Evolutionary conservation across 2,888 invertebrate genomes (phyloP).

Genomic region (Schrankia costaestrigalis): DNA sequence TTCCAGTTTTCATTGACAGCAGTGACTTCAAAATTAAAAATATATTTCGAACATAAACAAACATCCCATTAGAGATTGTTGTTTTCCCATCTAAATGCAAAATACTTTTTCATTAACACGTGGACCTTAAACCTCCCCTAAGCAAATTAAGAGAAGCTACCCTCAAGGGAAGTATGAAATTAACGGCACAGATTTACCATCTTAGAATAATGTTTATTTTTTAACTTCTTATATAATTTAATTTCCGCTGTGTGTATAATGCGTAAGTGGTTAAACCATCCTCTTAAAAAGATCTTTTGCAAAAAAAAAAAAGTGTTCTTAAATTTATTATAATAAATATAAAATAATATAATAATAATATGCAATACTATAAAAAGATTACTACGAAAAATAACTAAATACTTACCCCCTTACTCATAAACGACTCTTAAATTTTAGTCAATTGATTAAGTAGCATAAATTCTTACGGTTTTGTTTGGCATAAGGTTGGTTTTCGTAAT

Average conservation of each 20-base stretch:
- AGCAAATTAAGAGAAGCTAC: conserved; percentile 53
- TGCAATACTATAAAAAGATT: too few species aligned
- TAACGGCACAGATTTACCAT: conserved; percentile 49
- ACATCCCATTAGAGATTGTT: conserved; percentile 43
- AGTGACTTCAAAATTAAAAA: background rate
- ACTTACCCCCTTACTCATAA: too few species aligned
- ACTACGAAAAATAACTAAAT: too few species aligned
- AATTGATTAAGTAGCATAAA: too few species aligned
- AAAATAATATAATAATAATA: too few species aligned
- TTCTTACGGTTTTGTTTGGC: too few species aligned
- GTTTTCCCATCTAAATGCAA: conserved; percentile 50
- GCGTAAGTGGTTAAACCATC: too few species aligned
- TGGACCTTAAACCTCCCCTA: conserved; percentile 47
- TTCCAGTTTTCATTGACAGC: background rate
- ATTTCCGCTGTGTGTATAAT: conserved; percentile 7
- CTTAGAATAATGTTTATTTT: conserved; percentile 30
- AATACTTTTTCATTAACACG: conserved; percentile 55
- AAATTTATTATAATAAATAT: too few species aligned
- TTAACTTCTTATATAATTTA: conserved; percentile 19
- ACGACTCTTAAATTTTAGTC: too few species aligned
- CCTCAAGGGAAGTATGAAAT: conserved; percentile 52
- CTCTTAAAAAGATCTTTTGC: too few species aligned
- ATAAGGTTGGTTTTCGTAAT: too few species aligned
- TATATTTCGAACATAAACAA: conserved; percentile 19
- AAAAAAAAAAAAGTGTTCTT: too few species aligned